A percentile compares a stretch with the other conserved stretches of the same genome.
phyloP scores from a whole-genome alignment of 2,888 invertebrate genomes.

The Oasisia sp. region DNA sequence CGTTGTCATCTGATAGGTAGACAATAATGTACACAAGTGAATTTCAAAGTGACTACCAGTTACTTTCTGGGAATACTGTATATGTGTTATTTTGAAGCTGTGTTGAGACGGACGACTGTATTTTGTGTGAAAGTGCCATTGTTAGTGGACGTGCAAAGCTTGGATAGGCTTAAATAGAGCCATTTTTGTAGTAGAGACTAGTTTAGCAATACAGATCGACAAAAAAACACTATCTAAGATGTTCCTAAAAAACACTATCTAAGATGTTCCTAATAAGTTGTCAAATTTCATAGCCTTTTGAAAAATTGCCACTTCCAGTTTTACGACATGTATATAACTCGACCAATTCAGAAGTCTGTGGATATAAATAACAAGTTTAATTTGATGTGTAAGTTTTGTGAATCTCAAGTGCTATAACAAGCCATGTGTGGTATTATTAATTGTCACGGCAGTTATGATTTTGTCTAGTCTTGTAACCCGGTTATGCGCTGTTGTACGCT shows the following conservation, averaged over 20 bases:
- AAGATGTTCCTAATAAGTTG: not conserved
- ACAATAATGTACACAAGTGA: no score
- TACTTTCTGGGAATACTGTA: not conserved
- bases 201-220: not conserved
- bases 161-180: not conserved
- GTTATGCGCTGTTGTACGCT: not conserved
- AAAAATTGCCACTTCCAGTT: not conserved
- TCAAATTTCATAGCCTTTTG: not conserved
- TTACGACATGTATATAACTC: not conserved
- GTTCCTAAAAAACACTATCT: no score
- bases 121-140: not conserved
- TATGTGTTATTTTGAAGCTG: not conserved
- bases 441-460: not conserved
- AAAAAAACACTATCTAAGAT: not conserved
- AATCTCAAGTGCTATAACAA: not conserved
- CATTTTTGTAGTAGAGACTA: not conserved
- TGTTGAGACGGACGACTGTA: not conserved
- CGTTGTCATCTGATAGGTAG: no score
- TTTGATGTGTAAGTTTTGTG: not conserved
- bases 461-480: not conserved
- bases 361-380: not conserved
- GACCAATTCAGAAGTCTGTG: not conserved
- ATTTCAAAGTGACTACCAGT: no score
- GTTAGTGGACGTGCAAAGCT: not conserved
- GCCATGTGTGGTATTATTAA: not conserved